phyloP scores from a whole-genome alignment of 2,888 invertebrate genomes.

The Cataglyphis rosenhaueri region DNA sequence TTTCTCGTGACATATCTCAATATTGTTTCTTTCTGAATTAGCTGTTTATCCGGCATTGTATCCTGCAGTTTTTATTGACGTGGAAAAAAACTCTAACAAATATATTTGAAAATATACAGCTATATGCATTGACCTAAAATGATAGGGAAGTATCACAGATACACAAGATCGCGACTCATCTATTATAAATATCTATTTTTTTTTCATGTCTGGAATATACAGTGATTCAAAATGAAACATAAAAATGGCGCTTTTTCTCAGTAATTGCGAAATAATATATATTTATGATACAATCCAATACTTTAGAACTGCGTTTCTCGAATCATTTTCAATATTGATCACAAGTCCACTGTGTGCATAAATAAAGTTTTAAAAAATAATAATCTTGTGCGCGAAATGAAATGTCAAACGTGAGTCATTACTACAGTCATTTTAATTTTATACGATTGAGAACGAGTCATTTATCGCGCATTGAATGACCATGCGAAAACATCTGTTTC shows the following conservation, averaged over 20 bases:
- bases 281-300: slow-evolving; percentile 1
- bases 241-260: neutral
- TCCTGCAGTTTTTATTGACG: neutral
- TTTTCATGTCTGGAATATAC: slow-evolving; percentile 1
- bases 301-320: slow-evolving; percentile 1
- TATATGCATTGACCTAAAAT: neutral
- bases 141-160: neutral
- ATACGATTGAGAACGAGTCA: neutral
- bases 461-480: neutral
- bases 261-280: neutral
- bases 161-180: slow-evolving; percentile 18
- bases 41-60: neutral
- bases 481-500: neutral
- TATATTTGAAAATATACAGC: neutral
- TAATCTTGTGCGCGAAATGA: neutral
- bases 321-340: neutral
- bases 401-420: neutral
- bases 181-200: neutral
- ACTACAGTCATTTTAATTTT: neutral
- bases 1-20: neutral
- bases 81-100: neutral
- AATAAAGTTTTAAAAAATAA: neutral
- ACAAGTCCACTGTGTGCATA: neutral
- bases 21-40: neutral
- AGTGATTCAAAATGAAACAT: neutral